Conservation (phyloP, 2,888 invertebrate species). For the Minunthozetes semirufus region DNA sequence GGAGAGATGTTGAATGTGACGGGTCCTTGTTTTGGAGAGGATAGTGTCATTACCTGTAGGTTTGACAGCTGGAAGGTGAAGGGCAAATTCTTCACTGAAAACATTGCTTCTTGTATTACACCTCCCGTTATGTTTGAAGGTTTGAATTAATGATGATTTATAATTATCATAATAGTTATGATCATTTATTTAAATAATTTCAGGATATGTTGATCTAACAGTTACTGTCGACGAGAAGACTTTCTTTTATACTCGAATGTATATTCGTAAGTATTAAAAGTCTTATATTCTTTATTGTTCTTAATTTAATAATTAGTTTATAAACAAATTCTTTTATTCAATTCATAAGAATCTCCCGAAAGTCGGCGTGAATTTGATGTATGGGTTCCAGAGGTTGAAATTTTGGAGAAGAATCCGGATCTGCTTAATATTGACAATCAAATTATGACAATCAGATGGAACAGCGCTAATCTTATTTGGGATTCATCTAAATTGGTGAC, state of each 20-base stretch:
- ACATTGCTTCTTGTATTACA: conserved; percentile 81
- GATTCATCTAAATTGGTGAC: conserved; percentile 65
- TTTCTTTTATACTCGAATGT: conserved; percentile 80
- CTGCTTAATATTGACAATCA: conserved; percentile 62
- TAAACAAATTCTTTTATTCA: no score
- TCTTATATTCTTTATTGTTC: not conserved
- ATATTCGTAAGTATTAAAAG: conserved; percentile 74
- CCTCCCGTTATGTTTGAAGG: conserved; percentile 76
- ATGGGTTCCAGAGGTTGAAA: conserved; percentile 59
- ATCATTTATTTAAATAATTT: not conserved
- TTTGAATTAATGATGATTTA: not conserved
- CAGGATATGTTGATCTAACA: conserved; percentile 75
- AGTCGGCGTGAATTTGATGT: conserved; percentile 75
- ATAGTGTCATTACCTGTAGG: conserved; percentile 61
- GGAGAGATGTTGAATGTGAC: conserved; percentile 93
- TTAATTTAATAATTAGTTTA: no score
- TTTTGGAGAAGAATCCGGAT: conserved; percentile 64
- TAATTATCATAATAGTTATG: no score
- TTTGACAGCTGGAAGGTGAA: conserved; percentile 45
- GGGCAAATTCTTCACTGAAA: conserved; percentile 52
- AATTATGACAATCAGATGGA: conserved; percentile 73
- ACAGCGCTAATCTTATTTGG: conserved; percentile 72
- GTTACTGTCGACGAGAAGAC: conserved; percentile 75
- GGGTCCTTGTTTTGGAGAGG: conserved; percentile 79
- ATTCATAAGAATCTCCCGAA: conserved; percentile 69